Base-by-base conservation (phyloP, 2,113 vertebrate species). In the Electrona antarctica region DNA sequence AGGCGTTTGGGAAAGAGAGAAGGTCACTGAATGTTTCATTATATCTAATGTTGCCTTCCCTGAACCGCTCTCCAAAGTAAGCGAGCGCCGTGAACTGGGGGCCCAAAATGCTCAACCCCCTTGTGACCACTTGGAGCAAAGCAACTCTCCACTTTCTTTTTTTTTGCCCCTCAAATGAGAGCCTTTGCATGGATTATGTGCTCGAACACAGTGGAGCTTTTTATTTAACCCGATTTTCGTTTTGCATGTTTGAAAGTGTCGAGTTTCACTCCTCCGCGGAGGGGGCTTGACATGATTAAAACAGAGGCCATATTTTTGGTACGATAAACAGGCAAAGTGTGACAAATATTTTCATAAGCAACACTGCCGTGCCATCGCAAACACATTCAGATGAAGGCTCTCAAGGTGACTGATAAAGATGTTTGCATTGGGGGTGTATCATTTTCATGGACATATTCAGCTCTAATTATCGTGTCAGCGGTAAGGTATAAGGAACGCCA, bases 111-210 rank as follows among this genome's bases (percentile, higher is more conserved):
- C 92, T 96, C 94, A 96, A 95, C 93, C 96, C 96, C 95, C 96
- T 94, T 94, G 96, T 97, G 96, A 97, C 95, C 94, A 94, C 91
- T 96, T 95, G 95, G 94, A 94, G 95, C 95, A 94, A 95, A 96
- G 95, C 95, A 94, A 78, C 96, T 95, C 95, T 96, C 94, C 94
- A 94, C 92, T 96, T 97, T 95, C 87, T 95, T 94, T 95, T 95
- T 95, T 90, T 87, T 33, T 21, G 21, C 67, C 82, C 84, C 85
- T 95, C 93, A 96, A 96, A 94, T 93, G 94, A 87, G 79, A 81
- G 94, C 93, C 94, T 94, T 89, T 95, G 96, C 95, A 93, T 93
- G 94, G 96, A 96, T 95, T 94, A 95, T 95, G 94, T 95, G 95
- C 95, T 94, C 94, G 92, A 94, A 96, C 95, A 97, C 95, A 96